These are phyloP conservation scores for Drosophila parabipectinata DNA, from an alignment of 1,140 invertebrate species.

Conservation along the genomic window DNA sequence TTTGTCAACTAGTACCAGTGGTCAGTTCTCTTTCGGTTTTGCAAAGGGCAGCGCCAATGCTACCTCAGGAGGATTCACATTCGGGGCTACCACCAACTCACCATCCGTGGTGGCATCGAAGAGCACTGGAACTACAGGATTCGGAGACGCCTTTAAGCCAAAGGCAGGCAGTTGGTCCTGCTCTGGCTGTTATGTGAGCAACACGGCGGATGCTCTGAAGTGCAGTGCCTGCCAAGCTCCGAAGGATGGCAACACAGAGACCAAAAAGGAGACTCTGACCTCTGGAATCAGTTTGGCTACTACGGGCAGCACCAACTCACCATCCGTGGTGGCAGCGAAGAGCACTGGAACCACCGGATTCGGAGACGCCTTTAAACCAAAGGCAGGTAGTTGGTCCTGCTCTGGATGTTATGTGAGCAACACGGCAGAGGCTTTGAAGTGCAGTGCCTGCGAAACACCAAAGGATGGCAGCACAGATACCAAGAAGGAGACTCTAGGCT, in stretches of 20 bases:
- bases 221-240: conserved; percentile 86
- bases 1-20: conserved; percentile 31
- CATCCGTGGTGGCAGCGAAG: not conserved
- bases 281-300: conserved; percentile 30
- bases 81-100: conserved; percentile 11
- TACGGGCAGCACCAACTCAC: conserved; percentile 10
- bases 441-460: conserved; percentile 86
- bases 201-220: conserved; percentile 84
- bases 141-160: conserved; percentile 87
- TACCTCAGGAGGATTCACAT: conserved; percentile 18
- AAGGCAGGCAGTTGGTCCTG: conserved; percentile 89
- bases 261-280: conserved; percentile 70
- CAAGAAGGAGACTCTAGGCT: conserved; percentile 62
- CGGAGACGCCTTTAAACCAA: conserved; percentile 88
- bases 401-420: conserved; percentile 87
- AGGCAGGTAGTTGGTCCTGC: conserved; percentile 89
- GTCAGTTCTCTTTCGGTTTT: conserved; percentile 66
- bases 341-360: conserved; percentile 6
- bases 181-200: conserved; percentile 87
- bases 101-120: not conserved
- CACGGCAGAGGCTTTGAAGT: conserved; percentile 84
- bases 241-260: conserved; percentile 84
- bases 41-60: not conserved
- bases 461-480: conserved; percentile 85
- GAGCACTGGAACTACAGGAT: not conserved